A percentile compares a stretch with the other conserved stretches of the same genome.
Evolutionary conservation across 2,888 invertebrate genomes (phyloP).

Genomic region (Arctia plantaginis): DNA sequence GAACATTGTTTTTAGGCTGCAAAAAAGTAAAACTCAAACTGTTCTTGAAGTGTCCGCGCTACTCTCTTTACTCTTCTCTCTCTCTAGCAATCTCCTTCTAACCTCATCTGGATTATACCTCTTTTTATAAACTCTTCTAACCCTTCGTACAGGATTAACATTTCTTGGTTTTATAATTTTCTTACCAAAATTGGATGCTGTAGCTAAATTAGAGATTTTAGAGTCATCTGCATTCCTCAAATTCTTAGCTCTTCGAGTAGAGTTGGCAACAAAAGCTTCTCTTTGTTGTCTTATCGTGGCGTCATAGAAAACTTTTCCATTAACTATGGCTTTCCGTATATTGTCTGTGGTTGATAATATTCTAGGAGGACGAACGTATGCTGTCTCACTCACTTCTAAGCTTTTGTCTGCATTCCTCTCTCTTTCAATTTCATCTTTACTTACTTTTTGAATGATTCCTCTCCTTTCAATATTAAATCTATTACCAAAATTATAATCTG

Average conservation of each 20-base stretch:
- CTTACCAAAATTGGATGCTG: slow-evolving; percentile 62
- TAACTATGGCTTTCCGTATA: slow-evolving; percentile 78
- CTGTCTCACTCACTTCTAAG: slow-evolving; percentile 81
- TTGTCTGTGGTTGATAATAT: slow-evolving; percentile 78
- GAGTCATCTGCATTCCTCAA: slow-evolving; percentile 51
- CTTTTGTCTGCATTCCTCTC: slow-evolving; percentile 73
- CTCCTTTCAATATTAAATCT: slow-evolving; percentile 74
- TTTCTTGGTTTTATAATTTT: slow-evolving; percentile 74
- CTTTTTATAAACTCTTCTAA: slow-evolving; percentile 78
- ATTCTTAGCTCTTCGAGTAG: slow-evolving; percentile 63
- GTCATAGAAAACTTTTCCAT: slow-evolving; percentile 83
- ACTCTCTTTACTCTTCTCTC: slow-evolving; percentile 68
- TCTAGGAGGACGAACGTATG: slow-evolving; percentile 78
- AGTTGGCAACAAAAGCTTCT: slow-evolving; percentile 63
- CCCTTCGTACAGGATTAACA: slow-evolving; percentile 76
- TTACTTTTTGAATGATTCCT: slow-evolving; percentile 75
- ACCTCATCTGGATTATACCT: slow-evolving; percentile 85
- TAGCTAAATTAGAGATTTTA: slow-evolving; percentile 62
- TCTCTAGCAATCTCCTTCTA: slow-evolving; percentile 79
- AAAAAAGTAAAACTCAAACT: neutral
- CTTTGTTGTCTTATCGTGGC: slow-evolving; percentile 78
- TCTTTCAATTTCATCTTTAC: slow-evolving; percentile 78
- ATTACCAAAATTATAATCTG: slow-evolving; percentile 77
- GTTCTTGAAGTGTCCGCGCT: slow-evolving; percentile 30
- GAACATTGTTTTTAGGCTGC: neutral